Evolutionary conservation across 2,888 invertebrate genomes (phyloP).

Genomic region (Diloba caeruleocephala): DNA sequence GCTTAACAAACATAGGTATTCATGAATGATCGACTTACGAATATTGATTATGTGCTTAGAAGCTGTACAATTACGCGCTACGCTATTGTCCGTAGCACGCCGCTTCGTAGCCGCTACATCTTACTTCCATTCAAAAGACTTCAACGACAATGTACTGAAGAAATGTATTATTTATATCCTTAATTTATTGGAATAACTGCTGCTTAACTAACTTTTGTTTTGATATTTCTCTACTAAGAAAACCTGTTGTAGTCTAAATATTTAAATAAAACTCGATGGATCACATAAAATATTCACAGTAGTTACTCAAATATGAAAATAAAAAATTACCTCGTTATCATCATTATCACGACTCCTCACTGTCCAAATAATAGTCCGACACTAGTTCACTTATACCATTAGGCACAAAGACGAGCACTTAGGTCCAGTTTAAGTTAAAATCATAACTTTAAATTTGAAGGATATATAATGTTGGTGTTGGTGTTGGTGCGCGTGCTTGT

Average conservation of each 20-base stretch:
- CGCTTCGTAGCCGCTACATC: slow-evolving; percentile 62
- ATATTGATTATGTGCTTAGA: slow-evolving; percentile 22
- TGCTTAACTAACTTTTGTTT: neutral
- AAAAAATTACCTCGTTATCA: slow-evolving; percentile 73
- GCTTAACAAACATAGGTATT: neutral
- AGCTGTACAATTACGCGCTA: slow-evolving; percentile 45
- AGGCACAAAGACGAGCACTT: slow-evolving; percentile 71
- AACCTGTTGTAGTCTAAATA: neutral
- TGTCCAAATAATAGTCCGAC: slow-evolving; percentile 64
- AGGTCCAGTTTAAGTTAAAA: slow-evolving; percentile 59
- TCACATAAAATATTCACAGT: neutral
- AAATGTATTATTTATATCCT: neutral
- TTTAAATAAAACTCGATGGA: neutral
- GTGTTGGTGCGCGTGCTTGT: slow-evolving; percentile 67
- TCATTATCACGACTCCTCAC: slow-evolving; percentile 63
- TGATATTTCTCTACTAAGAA: neutral
- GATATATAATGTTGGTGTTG: slow-evolving; percentile 21
- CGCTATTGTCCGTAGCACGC: slow-evolving; percentile 56
- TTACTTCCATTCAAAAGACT: slow-evolving; percentile 56
- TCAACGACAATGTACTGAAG: slow-evolving; percentile 53
- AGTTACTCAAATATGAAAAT: neutral
- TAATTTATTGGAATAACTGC: neutral
- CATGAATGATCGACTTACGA: neutral
- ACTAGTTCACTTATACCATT: slow-evolving; percentile 75
- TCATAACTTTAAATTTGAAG: slow-evolving; percentile 52